A percentile compares a stretch with the other conserved stretches of the same genome.
These are phyloP conservation scores for Ctenodactylus gundi DNA, from an alignment of 2,113 vertebrate species.

Conservation along the genomic window DNA sequence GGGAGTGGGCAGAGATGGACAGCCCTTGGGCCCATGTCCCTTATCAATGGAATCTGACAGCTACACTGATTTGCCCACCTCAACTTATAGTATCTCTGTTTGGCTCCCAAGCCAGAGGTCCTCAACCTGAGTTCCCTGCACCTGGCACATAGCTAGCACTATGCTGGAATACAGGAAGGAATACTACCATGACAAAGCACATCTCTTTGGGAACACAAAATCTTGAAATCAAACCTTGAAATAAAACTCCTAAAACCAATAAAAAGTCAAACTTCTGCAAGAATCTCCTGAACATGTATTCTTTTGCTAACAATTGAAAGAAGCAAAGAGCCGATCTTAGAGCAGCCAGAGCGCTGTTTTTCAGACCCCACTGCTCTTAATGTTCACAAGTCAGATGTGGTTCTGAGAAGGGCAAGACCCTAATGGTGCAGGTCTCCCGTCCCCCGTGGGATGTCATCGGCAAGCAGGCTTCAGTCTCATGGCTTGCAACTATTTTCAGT, in stretches of 20 bases:
- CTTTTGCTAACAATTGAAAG: not conserved
- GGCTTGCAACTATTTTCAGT: not conserved
- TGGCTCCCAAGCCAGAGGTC: not conserved
- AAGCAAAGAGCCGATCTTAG: not conserved
- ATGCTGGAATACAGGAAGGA: not conserved
- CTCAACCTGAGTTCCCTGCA: not conserved
- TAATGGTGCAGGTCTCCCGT: not conserved
- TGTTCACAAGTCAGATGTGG: too few species aligned
- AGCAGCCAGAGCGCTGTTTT: not conserved
- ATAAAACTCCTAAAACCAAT: not conserved
- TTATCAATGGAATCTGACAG: not conserved
- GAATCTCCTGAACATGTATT: not conserved
- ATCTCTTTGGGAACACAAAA: too few species aligned
- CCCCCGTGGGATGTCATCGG: not conserved
- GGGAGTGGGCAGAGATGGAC: not conserved
- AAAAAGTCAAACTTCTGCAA: not conserved
- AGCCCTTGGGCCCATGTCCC: not conserved
- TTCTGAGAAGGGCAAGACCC: not conserved
- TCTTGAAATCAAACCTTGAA: too few species aligned
- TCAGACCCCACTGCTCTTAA: not conserved
- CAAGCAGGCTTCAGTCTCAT: not conserved
- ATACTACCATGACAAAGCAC: not conserved
- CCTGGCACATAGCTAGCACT: not conserved
- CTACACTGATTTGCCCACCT: not conserved
- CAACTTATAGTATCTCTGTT: too few species aligned